phyloP scores from a whole-genome alignment of 2,113 vertebrate species.

The Galeopterus variegatus region DNA sequence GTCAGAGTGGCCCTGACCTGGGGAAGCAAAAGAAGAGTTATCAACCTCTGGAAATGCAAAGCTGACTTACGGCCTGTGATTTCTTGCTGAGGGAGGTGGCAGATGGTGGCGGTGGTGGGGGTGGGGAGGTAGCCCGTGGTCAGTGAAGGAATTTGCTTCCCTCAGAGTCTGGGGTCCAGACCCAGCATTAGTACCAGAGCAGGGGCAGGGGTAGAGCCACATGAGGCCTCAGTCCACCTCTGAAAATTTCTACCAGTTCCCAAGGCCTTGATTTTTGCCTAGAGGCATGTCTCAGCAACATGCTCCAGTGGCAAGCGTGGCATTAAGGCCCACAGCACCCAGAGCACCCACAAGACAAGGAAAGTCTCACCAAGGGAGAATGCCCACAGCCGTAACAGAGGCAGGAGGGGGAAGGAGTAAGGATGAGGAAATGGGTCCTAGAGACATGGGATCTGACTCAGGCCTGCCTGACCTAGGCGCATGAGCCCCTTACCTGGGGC shows the following conservation, averaged over 20 bases:
- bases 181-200: not conserved
- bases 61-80: not conserved
- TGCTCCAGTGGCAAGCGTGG: not conserved
- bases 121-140: not conserved
- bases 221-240: not conserved
- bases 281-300: constrained; percentile 37
- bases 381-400: not conserved
- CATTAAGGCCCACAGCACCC: constrained; percentile 30
- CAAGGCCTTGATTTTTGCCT: constrained; percentile 5
- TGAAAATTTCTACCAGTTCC: not conserved
- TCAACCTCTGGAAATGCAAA: not conserved
- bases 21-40: constrained; percentile 45
- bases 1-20: constrained; percentile 54
- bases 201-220: not conserved
- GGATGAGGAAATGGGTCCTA: constrained; percentile 8
- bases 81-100: not conserved
- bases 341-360: constrained; percentile 28
- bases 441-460: not conserved
- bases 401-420: constrained; percentile 17
- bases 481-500: not conserved
- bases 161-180: not conserved
- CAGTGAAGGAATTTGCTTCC: not conserved
- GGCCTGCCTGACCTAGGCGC: not conserved
- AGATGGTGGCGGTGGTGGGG: not conserved
- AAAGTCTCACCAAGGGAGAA: constrained; percentile 47